Percentiles rank a stretch among this genome's conserved stretches.
phyloP scores from a whole-genome alignment of 2,113 vertebrate species.

The mouse (Mus musculus) region GRCm39 chr14:81905501-81906000 shows the following conservation, averaged over 20 bases:
- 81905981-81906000: slow-evolving; percentile 66
- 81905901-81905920: slow-evolving; percentile 76
- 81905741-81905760: slow-evolving; percentile 49
- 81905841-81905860: slow-evolving; percentile 64
- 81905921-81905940: slow-evolving; percentile 68
- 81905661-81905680: slow-evolving; percentile 40
- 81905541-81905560: slow-evolving; percentile 73
- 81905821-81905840: slow-evolving; percentile 66
- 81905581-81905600: slow-evolving; percentile 84
- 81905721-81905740: slow-evolving; percentile 30
- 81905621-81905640: slow-evolving; percentile 74
- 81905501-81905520: slow-evolving; percentile 84
- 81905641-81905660: slow-evolving; percentile 62
- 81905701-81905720: background rate
- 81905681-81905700: slow-evolving; percentile 6
- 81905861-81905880: slow-evolving; percentile 59
- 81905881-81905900: slow-evolving; percentile 77
- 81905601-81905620: slow-evolving; percentile 76
- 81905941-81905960: slow-evolving; percentile 47
- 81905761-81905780: slow-evolving; percentile 55
- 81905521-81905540: slow-evolving; percentile 82
- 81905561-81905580: slow-evolving; percentile 82
- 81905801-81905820: slow-evolving; percentile 75
- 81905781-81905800: slow-evolving; percentile 74
- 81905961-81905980: slow-evolving; percentile 51